Evolutionary conservation across 1,140 invertebrate species (phyloP), one percentile per base, ranked within the genome.

Genomic region (Trichonephila clavata): DNA sequence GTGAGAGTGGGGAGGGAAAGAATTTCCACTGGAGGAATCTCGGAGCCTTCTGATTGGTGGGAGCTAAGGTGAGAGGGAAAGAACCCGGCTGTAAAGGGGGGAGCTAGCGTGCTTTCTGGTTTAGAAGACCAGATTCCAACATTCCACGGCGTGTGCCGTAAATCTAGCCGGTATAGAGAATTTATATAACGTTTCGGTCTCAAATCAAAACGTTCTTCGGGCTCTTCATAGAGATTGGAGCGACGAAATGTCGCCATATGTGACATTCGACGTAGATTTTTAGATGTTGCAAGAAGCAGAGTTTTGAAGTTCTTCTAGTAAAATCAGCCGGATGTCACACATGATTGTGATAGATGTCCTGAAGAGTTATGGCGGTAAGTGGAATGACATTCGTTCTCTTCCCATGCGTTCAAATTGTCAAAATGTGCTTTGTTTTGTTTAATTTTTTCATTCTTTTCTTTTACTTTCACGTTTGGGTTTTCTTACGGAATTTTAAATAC

Each of bases 51-150:
- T 89, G 86, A 89, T 89, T 89, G 86, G 86, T 71, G 63, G 86
- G n/a, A 50, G 50, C 50, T 50, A 50, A 50, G 50, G 50, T 50
- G 50, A 10, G n/a, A 21, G 63, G 21, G 20, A 68, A 71, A 71
- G 61, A 68, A 43, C 86, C 86, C 61, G 86, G 63, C 39, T 68
- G 61, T 71, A 61, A 71, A 89, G 39, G 86, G 86, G 84, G 84
- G 86, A 89, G 86, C 65, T 50, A 89, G 86, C 86, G 86, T 89
- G 86, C 86, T 68, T 32, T 71, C 65, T 89, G 86, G 86, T 68
- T 68, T 71, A 16, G 65, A 39, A 57, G 24, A 57, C 14, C 63
- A 89, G 86, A 68, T 89, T 89, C 86, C 63, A 71, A 71, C 61
- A 89, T 57, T 89, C 61, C 43, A n/a, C 86, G 86, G 39, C n/a